Base-by-base conservation (phyloP, 2,797 vertebrate species). In the Anniella stebbinsi region DNA sequence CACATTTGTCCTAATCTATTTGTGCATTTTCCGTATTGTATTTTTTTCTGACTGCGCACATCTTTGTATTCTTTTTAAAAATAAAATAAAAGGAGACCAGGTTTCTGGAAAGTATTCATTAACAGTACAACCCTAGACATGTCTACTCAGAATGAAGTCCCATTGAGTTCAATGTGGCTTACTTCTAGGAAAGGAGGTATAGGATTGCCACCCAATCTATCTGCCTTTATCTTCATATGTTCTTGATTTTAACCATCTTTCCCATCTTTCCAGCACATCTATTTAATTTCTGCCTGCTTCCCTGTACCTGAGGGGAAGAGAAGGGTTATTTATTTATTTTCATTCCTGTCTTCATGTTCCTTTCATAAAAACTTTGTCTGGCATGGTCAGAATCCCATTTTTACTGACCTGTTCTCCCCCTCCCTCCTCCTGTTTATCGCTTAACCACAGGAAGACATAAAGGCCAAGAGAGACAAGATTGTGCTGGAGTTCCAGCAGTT, bases 371-470 rank as follows among this genome's bases (percentile, higher is more conserved):
- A 30, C 1, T n/a, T 28, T 6, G 23, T 75, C 23, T 28, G n/a
- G 1, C 23, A 17, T 86, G 45, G n/a, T 54, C 23, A 11, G 23
- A n/a, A 69, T 69, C 45, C 45, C 1, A 25, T 80, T 87, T 70
- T 45, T 48, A 11, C 4, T 48, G 33, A 33, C 10, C 28, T 45
- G 28, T 12, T 36, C 30, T 80, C 18, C n/a, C 8, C 17, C 23
- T 33, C 78, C 54, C 7, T 15, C 8, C 1, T 9, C 28, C 66
- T 63, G 7, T 70, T 77, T 77, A 75, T 77, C 45, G 30, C 28
- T 89, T 48, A 8, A 23, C 38, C 48, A 28, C 83, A 89, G 88
- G 75, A 80, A 60, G 51, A 36, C 36, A 25, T 89, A 28, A 86
- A 86, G 4, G 13, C 41, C 17, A 51, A 86, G 63, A 89, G 76